These are phyloP conservation scores for Litocranius walleri DNA, from an alignment of 2,113 vertebrate genomes.

Conservation along the genomic window DNA sequence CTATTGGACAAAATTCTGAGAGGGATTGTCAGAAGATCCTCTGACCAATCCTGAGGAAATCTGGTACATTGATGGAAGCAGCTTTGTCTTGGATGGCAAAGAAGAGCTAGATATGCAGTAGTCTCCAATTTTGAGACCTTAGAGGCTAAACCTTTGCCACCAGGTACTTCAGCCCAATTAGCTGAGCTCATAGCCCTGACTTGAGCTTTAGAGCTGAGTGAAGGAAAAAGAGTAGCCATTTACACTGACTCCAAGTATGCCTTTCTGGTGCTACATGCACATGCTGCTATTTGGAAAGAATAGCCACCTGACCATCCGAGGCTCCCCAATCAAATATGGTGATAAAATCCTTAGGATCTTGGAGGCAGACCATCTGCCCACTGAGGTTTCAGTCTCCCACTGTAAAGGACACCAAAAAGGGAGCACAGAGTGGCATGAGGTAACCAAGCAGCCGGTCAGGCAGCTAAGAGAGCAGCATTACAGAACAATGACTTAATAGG, in stretches of 20 bases:
- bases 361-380: neutral
- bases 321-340: neutral
- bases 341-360: neutral
- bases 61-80: neutral
- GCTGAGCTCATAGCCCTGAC: neutral
- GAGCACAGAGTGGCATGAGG: rapidly evolving
- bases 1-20: neutral
- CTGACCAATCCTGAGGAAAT: neutral
- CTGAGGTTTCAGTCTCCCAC: neutral
- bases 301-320: neutral
- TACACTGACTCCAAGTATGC: neutral
- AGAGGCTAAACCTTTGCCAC: neutral
- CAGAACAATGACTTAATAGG: neutral
- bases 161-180: neutral
- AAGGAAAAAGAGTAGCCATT: neutral
- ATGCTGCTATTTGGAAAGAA: neutral
- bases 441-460: rapidly evolving
- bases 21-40: neutral
- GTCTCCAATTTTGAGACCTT: neutral
- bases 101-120: neutral
- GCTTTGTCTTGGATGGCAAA: neutral
- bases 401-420: neutral
- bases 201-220: neutral
- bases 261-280: neutral
- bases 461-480: neutral